Conservation (phyloP, 2,888 invertebrate species). For the Lepeophtheirus nordmannii region DNA sequence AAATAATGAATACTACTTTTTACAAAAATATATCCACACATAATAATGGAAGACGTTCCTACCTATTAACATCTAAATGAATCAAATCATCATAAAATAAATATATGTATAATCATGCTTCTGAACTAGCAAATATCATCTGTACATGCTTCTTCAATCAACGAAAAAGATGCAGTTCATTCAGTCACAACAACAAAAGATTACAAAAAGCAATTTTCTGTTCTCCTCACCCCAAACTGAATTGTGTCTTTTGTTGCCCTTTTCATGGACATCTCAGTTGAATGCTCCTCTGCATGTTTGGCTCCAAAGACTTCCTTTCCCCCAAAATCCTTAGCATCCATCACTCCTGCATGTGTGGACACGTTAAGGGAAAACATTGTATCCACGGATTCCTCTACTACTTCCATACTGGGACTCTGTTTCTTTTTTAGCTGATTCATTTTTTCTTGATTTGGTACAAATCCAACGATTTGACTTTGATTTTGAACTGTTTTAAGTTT, state of each 20-base stretch:
- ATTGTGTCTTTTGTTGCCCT: background rate
- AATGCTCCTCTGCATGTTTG: background rate
- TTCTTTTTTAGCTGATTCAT: background rate
- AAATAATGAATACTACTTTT: no score
- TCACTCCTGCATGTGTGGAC: background rate
- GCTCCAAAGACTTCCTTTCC: background rate
- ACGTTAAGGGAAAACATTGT: background rate
- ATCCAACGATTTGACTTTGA: background rate
- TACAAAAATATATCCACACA: no score
- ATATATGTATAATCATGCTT: background rate
- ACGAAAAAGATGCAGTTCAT: no score
- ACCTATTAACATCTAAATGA: no score
- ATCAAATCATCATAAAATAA: background rate
- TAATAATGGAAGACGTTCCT: no score
- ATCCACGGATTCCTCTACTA: background rate
- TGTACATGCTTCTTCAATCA: no score
- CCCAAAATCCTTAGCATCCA: background rate
- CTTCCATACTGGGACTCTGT: background rate
- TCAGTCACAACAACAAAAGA: background rate
- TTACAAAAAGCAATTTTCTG: no score
- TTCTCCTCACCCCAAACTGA: background rate
- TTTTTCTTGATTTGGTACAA: constrained; percentile 4
- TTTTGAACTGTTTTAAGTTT: background rate
- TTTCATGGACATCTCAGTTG: background rate
- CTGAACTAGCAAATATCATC: background rate